These are phyloP conservation scores for Eristalis arbustorum DNA, from an alignment of 2,888 invertebrate genomes.

Conservation along the genomic window DNA sequence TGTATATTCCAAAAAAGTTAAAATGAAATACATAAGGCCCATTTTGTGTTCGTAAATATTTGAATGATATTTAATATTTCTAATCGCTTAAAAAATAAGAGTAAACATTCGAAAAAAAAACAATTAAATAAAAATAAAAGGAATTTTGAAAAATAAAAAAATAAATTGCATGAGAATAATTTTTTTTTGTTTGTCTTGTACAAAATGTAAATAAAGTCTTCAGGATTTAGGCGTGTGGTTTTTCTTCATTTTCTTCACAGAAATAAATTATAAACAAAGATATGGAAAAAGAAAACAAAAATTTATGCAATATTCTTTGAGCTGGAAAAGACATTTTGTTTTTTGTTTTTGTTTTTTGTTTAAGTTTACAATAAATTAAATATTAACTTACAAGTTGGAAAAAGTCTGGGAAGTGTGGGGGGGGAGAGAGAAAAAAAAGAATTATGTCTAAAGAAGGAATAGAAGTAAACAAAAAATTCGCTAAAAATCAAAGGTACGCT, in stretches of 20 bases:
- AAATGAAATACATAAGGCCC: slow-evolving; percentile 70
- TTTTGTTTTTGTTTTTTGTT: neutral
- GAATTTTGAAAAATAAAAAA: slow-evolving; percentile 11
- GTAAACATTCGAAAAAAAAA: slow-evolving; percentile 1
- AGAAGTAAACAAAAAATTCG: slow-evolving; percentile 27
- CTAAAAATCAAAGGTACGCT: slow-evolving; percentile 45
- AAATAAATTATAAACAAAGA: neutral
- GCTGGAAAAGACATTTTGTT: slow-evolving; percentile 31
- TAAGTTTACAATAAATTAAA: slow-evolving; percentile 35
- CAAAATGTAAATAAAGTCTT: slow-evolving; percentile 49
- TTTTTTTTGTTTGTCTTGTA: slow-evolving; percentile 28
- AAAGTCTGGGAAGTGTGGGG: neutral
- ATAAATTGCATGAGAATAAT: slow-evolving; percentile 59
- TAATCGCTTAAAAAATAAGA: slow-evolving; percentile 34
- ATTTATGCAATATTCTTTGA: slow-evolving; percentile 66
- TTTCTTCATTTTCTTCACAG: neutral
- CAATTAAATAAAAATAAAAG: neutral
- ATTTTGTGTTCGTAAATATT: slow-evolving; percentile 69
- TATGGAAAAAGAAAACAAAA: slow-evolving; percentile 6
- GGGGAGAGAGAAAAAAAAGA: neutral
- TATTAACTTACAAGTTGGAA: slow-evolving; percentile 17
- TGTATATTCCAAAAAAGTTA: slow-evolving; percentile 51
- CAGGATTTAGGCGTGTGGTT: slow-evolving; percentile 46
- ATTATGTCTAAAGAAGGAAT: slow-evolving; percentile 5
- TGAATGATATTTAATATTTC: slow-evolving; percentile 38